Conservation (phyloP, 2,113 vertebrate genomes). For the Phylloscopus whistleri region DNA sequence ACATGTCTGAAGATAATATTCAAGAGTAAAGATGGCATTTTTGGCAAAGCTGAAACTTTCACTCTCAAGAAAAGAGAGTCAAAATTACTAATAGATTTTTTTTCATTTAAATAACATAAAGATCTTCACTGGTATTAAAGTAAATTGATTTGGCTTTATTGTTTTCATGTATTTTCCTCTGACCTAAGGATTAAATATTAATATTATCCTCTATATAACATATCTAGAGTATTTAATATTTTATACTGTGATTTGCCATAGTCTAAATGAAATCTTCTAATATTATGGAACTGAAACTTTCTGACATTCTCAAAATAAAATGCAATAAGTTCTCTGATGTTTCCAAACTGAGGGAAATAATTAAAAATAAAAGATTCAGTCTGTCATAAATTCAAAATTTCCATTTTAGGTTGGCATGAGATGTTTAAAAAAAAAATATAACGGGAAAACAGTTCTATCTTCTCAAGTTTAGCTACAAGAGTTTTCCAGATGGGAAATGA, state of each 20-base stretch:
- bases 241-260: conserved; percentile 16
- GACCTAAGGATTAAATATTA: conserved; percentile 47
- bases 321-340: background rate
- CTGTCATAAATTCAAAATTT: background rate
- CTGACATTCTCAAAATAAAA: conserved; percentile 14
- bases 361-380: background rate
- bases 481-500: conserved; percentile 39
- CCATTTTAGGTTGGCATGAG: background rate
- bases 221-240: conserved; percentile 40
- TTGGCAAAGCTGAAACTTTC: background rate
- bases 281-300: background rate
- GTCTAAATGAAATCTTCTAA: conserved; percentile 20
- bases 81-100: background rate
- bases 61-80: background rate
- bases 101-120: background rate
- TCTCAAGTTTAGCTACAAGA: background rate
- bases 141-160: conserved; percentile 16
- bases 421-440: background rate
- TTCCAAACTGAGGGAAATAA: background rate
- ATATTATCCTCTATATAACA: background rate
- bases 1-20: background rate
- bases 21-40: background rate
- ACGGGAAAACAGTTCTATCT: background rate
- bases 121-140: background rate
- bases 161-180: conserved; percentile 13